Conservation (phyloP, 2,888 invertebrate species). For the Ormyrus pomaceus region DNA sequence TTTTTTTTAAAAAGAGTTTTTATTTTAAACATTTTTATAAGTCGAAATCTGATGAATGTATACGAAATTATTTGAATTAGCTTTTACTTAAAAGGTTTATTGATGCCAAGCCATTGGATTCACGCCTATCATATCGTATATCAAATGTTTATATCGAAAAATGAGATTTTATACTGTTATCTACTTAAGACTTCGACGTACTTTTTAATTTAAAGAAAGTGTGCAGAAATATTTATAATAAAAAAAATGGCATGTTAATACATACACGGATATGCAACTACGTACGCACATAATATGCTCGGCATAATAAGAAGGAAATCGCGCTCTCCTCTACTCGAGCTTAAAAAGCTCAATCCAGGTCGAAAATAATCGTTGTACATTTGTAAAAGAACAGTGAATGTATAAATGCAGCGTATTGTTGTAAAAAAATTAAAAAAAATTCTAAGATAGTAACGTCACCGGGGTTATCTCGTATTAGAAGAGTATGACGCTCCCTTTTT, state of each 20-base stretch:
- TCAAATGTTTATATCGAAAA: conserved; percentile 41
- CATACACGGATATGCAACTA: conserved; percentile 38
- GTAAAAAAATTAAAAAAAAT: conserved; percentile 24
- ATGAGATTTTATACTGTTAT: conserved; percentile 60
- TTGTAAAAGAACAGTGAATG: conserved; percentile 20
- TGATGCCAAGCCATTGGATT: conserved; percentile 39
- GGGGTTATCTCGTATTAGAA: conserved; percentile 30
- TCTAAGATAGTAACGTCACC: conserved; percentile 34
- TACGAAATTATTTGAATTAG: not conserved
- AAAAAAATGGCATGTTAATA: conserved; percentile 13
- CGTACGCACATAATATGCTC: conserved; percentile 46
- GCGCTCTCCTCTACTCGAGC: conserved; percentile 10
- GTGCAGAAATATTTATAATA: conserved; percentile 38
- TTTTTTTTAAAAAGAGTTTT: too few relatives aligned
- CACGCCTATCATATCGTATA: conserved; percentile 46
- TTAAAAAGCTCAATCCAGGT: conserved; percentile 34
- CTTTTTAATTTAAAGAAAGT: conserved; percentile 47
- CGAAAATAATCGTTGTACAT: conserved; percentile 39
- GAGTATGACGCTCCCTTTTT: conserved; percentile 37
- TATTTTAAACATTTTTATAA: not conserved
- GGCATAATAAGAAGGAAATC: conserved; percentile 1
- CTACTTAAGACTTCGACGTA: conserved; percentile 59
- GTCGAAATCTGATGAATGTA: not conserved
- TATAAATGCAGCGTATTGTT: conserved; percentile 21
- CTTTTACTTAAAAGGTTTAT: not conserved